These are phyloP conservation scores for Rhamphomyia laevipes DNA, from an alignment of 2,888 invertebrate genomes.

Conservation along the genomic window DNA sequence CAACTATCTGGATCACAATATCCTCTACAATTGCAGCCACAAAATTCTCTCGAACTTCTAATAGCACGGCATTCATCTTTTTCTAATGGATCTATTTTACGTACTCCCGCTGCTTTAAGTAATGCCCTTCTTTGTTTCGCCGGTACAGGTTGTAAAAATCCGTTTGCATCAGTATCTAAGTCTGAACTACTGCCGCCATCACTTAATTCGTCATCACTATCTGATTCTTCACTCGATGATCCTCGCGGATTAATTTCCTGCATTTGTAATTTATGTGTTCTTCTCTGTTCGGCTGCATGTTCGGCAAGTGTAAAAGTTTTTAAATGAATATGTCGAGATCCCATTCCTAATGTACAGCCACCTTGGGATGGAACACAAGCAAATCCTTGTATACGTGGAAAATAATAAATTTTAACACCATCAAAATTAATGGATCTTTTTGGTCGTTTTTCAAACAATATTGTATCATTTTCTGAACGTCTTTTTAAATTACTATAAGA, in stretches of 20 bases:
- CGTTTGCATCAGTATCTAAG: conserved; percentile 77
- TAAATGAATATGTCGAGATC: conserved; percentile 52
- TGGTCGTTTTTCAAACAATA: conserved; percentile 28
- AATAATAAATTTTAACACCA: conserved; percentile 88
- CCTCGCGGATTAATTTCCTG: conserved; percentile 38
- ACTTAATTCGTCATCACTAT: conserved; percentile 73
- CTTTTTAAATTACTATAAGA: conserved; percentile 48
- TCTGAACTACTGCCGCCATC: conserved; percentile 70
- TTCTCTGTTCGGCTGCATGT: conserved; percentile 78
- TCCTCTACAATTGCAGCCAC: conserved; percentile 86
- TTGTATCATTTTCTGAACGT: conserved; percentile 36
- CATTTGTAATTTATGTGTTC: conserved; percentile 71
- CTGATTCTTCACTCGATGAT: conserved; percentile 68
- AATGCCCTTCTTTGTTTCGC: conserved; percentile 81
- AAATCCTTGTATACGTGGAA: conserved; percentile 84
- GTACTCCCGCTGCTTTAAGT: conserved; percentile 81
- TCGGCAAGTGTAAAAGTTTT: conserved; percentile 74
- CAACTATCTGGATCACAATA: conserved; percentile 94
- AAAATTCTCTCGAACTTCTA: conserved; percentile 81
- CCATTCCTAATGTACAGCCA: conserved; percentile 90
- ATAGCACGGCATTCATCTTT: conserved; percentile 92
- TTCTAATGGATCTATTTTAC: conserved; percentile 85
- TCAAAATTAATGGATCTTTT: conserved; percentile 81
- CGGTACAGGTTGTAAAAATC: conserved; percentile 85
- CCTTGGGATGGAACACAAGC: conserved; percentile 85